Percentiles rank a stretch among this genome's conserved stretches.
phyloP scores from a whole-genome alignment of 2,113 vertebrate genomes.

The Chaenocephalus aceratus region DNA sequence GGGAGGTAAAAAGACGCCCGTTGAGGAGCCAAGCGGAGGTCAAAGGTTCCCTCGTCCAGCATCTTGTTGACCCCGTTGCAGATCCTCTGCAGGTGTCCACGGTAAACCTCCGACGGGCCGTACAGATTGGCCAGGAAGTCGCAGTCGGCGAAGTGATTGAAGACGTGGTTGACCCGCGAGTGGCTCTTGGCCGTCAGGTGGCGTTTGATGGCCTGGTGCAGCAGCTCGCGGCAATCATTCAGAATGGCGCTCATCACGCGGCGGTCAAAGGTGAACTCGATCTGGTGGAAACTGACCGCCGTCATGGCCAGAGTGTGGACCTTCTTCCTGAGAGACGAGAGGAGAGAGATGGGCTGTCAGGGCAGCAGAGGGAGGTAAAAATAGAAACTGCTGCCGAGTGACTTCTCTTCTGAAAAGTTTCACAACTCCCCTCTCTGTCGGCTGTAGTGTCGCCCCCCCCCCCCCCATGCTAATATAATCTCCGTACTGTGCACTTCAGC shows the following conservation, averaged over 20 bases:
- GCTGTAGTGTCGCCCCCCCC: conserved; percentile 54
- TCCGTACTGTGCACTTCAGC: conserved; percentile 48
- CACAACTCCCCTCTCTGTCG: conserved; percentile 31
- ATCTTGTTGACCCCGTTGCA: conserved; percentile 92
- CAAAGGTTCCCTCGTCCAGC: conserved; percentile 93
- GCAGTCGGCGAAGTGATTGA: conserved; percentile 92
- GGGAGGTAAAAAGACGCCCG: conserved; percentile 42
- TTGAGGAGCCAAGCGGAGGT: conserved; percentile 51
- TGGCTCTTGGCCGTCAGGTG: conserved; percentile 96
- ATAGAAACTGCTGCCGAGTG: conserved; percentile 72
- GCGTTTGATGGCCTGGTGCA: conserved; percentile 91
- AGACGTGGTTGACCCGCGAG: conserved; percentile 93
- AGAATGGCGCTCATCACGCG: conserved; percentile 90
- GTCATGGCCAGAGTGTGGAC: conserved; percentile 94
- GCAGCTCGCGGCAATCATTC: conserved; percentile 91
- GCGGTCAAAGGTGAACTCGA: conserved; percentile 98
- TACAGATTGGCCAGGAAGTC: conserved; percentile 93
- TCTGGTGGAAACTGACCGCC: conserved; percentile 94
- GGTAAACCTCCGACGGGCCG: conserved; percentile 89
- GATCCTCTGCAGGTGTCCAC: conserved; percentile 88
- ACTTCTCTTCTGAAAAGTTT: conserved; percentile 56
- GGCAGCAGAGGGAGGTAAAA: conserved; percentile 54
- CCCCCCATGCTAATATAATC: conserved; percentile 50
- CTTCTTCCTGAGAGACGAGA: conserved; percentile 82
- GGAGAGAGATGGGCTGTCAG: conserved; percentile 51